These are phyloP conservation scores for Entelurus aequoreus DNA, from an alignment of 2,113 vertebrate genomes.

Conservation along the genomic window DNA sequence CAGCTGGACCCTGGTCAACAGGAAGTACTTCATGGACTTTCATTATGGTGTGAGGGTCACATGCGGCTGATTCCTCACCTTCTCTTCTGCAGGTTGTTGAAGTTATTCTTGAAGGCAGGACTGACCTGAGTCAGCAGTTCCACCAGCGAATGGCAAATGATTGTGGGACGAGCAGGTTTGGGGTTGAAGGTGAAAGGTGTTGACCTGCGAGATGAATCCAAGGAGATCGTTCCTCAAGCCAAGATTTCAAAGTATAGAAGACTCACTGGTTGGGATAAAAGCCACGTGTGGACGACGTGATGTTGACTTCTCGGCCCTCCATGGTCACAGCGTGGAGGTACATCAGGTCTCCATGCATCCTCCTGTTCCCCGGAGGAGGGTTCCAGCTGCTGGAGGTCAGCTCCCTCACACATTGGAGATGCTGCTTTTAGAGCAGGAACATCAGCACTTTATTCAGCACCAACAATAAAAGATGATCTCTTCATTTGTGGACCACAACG, in stretches of 20 bases:
- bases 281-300: slow-evolving; percentile 84
- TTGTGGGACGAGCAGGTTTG: slow-evolving; percentile 87
- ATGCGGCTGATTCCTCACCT: slow-evolving; percentile 66
- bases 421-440: slow-evolving; percentile 23
- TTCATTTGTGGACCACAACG: background rate
- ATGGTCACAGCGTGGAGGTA: slow-evolving; percentile 85
- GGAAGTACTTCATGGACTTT: background rate
- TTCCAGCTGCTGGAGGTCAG: slow-evolving; percentile 94
- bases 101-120: slow-evolving; percentile 91
- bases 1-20: slow-evolving; percentile 76
- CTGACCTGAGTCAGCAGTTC: slow-evolving; percentile 93
- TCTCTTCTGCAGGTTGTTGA: slow-evolving; percentile 84
- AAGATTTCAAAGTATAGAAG: background rate
- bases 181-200: slow-evolving; percentile 92
- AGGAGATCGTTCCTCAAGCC: too few species aligned
- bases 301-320: slow-evolving; percentile 86
- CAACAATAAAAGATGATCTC: background rate
- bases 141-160: slow-evolving; percentile 91
- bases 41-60: too few species aligned
- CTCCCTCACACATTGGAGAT: slow-evolving; percentile 87
- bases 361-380: slow-evolving; percentile 92
- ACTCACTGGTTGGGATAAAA: slow-evolving; percentile 96
- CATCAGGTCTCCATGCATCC: slow-evolving; percentile 94
- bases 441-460: too few species aligned
- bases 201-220: slow-evolving; percentile 69